Conservation (phyloP, 2,888 invertebrate genomes). For the Syrphus vitripennis region DNA sequence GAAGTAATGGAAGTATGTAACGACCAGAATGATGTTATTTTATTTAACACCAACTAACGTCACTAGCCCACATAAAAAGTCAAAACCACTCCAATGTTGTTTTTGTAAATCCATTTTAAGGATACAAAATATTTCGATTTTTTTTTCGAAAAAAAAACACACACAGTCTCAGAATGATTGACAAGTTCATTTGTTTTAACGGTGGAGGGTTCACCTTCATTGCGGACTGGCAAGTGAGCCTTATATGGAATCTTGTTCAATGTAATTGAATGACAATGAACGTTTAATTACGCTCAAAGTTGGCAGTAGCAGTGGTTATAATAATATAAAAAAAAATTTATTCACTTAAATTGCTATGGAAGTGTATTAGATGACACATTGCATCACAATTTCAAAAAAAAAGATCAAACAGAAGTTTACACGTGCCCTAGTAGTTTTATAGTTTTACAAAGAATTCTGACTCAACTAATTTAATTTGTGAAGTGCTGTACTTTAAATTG, state of each 20-base stretch:
- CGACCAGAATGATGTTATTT: too few species aligned
- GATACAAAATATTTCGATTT: conserved; percentile 17
- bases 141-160: background rate
- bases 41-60: conserved; percentile 33
- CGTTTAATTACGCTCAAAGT: conserved; percentile 61
- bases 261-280: conserved; percentile 67
- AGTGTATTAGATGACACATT: conserved; percentile 13
- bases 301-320: conserved; percentile 14
- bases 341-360: background rate
- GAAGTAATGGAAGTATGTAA: conserved; percentile 40
- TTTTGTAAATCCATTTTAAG: conserved; percentile 1
- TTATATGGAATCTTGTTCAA: conserved; percentile 60
- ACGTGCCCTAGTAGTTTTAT: background rate
- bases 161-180: conserved; percentile 31
- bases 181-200: conserved; percentile 59
- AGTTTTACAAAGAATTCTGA: background rate
- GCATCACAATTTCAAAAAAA: background rate
- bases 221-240: conserved; percentile 54
- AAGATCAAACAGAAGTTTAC: conserved; percentile 1
- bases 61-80: conserved; percentile 51
- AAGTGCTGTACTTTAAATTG: background rate
- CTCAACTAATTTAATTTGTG: too few species aligned
- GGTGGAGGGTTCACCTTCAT: conserved; percentile 62
- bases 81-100: conserved; percentile 6
- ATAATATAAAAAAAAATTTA: conserved; percentile 15